Evolutionary conservation across 37 sponge, comb jelly and placozoan genomes (phyloP).

Genomic region (Eunapius fragilis): DNA sequence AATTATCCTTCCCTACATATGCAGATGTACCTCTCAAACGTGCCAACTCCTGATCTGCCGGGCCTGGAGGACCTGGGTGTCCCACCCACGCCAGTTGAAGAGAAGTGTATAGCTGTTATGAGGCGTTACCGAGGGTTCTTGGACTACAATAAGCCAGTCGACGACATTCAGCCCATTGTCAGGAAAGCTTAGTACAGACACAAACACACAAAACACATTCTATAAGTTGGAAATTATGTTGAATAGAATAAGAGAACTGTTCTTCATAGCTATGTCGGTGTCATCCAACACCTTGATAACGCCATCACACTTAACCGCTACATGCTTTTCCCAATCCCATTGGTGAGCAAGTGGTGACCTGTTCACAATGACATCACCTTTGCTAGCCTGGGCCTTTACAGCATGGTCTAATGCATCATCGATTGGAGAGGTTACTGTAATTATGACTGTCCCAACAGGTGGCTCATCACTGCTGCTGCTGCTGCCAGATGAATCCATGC

Average conservation of each 20-base stretch:
- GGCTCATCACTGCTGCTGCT: neutral
- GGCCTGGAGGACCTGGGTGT: conserved; percentile 96
- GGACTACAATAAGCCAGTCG: conserved; percentile 54
- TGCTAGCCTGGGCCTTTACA: neutral
- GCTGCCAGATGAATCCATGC: too few relatives aligned
- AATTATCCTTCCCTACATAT: neutral
- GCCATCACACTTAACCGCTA: neutral
- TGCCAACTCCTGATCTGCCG: conserved; percentile 56
- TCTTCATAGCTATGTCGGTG: neutral
- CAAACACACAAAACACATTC: neutral
- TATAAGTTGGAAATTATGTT: neutral
- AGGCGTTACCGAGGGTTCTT: conserved; percentile 77
- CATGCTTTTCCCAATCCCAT: neutral
- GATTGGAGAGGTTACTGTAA: neutral
- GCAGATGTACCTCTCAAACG: conserved; percentile 85
- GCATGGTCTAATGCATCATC: neutral
- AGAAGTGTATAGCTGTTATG: conserved; percentile 68
- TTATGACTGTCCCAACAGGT: neutral
- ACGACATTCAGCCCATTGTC: conserved; percentile 61
- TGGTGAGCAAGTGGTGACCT: neutral
- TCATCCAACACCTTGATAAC: neutral
- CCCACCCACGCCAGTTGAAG: conserved; percentile 61
- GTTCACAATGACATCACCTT: neutral
- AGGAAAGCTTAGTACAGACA: neutral
- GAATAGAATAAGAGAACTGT: neutral